phyloP scores from a whole-genome alignment of 1,140 invertebrate species.

The Colletes latitarsis region DNA sequence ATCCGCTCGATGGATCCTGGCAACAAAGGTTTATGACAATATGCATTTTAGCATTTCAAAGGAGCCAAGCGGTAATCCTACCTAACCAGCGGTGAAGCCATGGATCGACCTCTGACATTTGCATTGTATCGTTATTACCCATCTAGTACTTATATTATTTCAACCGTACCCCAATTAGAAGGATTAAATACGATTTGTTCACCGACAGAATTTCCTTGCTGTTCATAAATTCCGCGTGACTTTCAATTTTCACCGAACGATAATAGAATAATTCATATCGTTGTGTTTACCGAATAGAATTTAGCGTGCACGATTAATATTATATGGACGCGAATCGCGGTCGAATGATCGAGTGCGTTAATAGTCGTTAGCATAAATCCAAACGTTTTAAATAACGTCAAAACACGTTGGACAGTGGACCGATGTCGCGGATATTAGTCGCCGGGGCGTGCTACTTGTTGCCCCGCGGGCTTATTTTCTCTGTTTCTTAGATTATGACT shows the following conservation, averaged over 20 bases:
- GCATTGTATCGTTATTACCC: conserved; percentile 1
- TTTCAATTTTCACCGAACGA: neutral
- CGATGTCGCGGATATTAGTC: neutral
- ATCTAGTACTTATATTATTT: conserved; percentile 34
- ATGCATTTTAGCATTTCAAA: conserved; percentile 12
- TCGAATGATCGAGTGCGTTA: neutral
- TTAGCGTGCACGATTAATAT: neutral
- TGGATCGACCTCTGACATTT: conserved; percentile 28
- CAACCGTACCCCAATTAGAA: neutral
- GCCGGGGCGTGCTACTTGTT: neutral
- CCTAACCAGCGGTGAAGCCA: conserved; percentile 3
- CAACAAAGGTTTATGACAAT: neutral
- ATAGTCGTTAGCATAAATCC: neutral
- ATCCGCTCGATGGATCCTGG: neutral
- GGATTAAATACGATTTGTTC: conserved; percentile 9
- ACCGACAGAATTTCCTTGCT: neutral
- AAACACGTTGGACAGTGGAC: neutral
- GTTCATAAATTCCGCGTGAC: neutral
- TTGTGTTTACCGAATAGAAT: neutral
- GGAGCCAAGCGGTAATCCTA: conserved; percentile 5
- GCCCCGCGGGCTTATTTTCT: conserved; percentile 2
- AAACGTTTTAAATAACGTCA: neutral
- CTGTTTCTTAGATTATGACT: conserved; percentile 14
- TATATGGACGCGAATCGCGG: too few relatives aligned
- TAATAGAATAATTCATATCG: neutral